These are phyloP conservation scores for Catagonus wagneri DNA, from an alignment of 2,113 vertebrate genomes.

Conservation along the genomic window DNA sequence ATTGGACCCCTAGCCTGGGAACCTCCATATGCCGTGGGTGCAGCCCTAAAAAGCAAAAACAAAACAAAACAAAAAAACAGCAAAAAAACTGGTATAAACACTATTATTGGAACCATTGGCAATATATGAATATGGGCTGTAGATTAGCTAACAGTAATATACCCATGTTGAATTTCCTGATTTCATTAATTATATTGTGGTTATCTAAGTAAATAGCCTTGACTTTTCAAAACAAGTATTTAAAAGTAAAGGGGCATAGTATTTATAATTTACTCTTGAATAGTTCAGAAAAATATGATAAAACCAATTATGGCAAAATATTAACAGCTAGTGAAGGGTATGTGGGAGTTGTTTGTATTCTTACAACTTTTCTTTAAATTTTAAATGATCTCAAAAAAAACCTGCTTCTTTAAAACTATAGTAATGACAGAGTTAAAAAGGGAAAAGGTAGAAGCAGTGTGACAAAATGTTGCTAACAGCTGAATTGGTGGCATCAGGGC, in stretches of 20 bases:
- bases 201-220: not conserved
- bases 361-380: not conserved
- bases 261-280: not conserved
- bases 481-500: not conserved
- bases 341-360: not conserved
- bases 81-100: not conserved
- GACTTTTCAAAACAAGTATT: not conserved
- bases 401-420: not conserved
- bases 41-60: not conserved
- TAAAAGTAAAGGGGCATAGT: not conserved
- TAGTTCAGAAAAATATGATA: constrained; percentile 31
- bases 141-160: not conserved
- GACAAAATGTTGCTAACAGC: not conserved
- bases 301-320: not conserved
- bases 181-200: not conserved
- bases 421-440: constrained; percentile 10
- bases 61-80: not conserved
- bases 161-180: not conserved
- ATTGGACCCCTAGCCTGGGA: no score
- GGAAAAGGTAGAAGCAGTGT: not conserved
- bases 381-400: constrained; percentile 12
- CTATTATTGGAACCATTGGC: not conserved
- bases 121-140: not conserved
- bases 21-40: no score
- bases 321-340: not conserved